Evolutionary conservation across 2,113 vertebrate genomes (phyloP), one percentile per base, ranked within the genome.

Genomic region (Zosterops japonicus): DNA sequence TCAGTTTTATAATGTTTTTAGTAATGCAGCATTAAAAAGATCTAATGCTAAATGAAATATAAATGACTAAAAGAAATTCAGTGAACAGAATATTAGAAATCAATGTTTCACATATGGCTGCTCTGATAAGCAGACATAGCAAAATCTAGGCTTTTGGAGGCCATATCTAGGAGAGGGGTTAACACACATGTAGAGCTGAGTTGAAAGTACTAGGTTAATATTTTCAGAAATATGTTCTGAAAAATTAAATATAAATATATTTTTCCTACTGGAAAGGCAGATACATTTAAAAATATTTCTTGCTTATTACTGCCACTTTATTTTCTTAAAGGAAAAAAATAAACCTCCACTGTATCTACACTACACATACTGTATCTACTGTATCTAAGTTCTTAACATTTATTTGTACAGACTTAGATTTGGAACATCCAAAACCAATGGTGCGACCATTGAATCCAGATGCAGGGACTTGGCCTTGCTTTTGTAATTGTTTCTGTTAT

Each of bases 401-500:
- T 80, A 31, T 88, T 88, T 83, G 15, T 83, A 74, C 17, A 83
- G 33, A 74, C 10, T 63, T 80, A 61, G 5, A 21, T 44, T 50
- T 35, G 71, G 33, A 93, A 52, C 3, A 17, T 83, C 27, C 22
- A 77, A 81, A 27, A 39, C n/a, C 70, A 86, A 23, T 0, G 2
- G 47, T 86, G 18, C 3, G 21, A 33, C 90, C 92, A 92, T 81
- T 94, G 82, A 92, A 92, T 90, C 79, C 93, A 95, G 92, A 80
- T 87, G 80, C 68, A 90, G 28, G 56, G 69, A 68, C 63, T 90
- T 96, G 79, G 60, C 76, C n/a, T 94, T 90, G 25, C 42, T 78
- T 95, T 93, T 94, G 47, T 83, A 89, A 96, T 83, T 53, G 52
- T 69, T 95, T 92, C 90, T 10, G 3, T 88, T 92, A 64, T 83